Conservation (phyloP, 2,113 vertebrate genomes). For the Lipotes vexillifer region DNA sequence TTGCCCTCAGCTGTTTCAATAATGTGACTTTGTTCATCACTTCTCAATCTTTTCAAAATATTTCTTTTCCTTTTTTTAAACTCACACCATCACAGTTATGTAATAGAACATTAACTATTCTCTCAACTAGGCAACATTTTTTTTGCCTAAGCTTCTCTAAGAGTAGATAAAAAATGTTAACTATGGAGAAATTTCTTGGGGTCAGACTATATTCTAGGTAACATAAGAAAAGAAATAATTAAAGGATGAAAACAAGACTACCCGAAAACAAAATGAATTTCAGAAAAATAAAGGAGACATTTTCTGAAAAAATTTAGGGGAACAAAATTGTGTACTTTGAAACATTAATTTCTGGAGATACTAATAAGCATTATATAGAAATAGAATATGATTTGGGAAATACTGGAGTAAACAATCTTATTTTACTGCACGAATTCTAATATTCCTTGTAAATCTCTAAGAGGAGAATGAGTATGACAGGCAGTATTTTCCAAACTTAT, state of each 20-base stretch:
- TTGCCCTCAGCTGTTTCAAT: constrained; percentile 62
- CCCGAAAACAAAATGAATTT: neutral
- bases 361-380: neutral
- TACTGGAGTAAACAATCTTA: neutral
- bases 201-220: neutral
- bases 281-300: neutral
- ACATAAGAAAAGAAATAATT: constrained; percentile 1
- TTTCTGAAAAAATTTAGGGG: neutral
- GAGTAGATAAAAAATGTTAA: neutral
- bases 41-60: constrained; percentile 65
- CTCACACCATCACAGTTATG: constrained; percentile 37
- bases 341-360: neutral
- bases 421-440: neutral
- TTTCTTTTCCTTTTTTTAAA: constrained; percentile 52
- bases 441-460: neutral
- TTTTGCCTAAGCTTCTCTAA: neutral
- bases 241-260: neutral
- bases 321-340: neutral
- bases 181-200: neutral
- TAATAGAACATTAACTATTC: constrained; percentile 46
- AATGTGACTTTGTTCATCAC: constrained; percentile 48
- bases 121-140: constrained; percentile 6
- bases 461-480: neutral
- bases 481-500: neutral
- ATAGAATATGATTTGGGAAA: neutral